These are phyloP conservation scores for Enteromius argenteus DNA, from an alignment of 2,797 vertebrate species.

Conservation along the genomic window DNA sequence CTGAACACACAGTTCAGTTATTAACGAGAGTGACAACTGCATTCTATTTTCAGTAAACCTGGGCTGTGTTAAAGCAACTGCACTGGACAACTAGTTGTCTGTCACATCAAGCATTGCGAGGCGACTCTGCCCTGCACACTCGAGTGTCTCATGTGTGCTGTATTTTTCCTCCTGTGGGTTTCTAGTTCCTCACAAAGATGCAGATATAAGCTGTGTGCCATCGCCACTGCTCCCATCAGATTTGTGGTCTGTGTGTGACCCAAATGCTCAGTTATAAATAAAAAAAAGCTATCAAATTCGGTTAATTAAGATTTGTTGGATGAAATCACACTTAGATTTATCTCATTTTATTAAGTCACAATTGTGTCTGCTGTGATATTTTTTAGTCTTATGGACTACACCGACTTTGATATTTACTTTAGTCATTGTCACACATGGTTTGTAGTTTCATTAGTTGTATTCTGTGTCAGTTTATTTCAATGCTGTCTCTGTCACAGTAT, in stretches of 20 bases:
- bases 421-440: neutral
- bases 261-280: neutral
- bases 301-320: neutral
- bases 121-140: neutral
- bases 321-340: neutral
- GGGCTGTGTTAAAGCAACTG: neutral
- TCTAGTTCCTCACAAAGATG: neutral
- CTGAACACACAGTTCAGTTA: neutral
- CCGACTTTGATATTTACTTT: neutral
- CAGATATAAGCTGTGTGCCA: slow-evolving; percentile 1
- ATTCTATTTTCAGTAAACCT: slow-evolving; percentile 20
- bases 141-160: neutral
- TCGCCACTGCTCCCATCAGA: neutral
- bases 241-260: neutral
- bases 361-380: neutral
- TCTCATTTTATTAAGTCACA: neutral
- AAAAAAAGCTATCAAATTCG: neutral
- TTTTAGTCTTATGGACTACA: neutral
- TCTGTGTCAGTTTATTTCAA: slow-evolving; percentile 1
- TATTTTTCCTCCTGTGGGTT: neutral
- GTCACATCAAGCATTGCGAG: neutral
- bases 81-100: slow-evolving; percentile 12
- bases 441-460: neutral
- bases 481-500: neutral
- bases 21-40: neutral